phyloP scores from a whole-genome alignment of 2,888 invertebrate species.

The Ditula angustiorana region DNA sequence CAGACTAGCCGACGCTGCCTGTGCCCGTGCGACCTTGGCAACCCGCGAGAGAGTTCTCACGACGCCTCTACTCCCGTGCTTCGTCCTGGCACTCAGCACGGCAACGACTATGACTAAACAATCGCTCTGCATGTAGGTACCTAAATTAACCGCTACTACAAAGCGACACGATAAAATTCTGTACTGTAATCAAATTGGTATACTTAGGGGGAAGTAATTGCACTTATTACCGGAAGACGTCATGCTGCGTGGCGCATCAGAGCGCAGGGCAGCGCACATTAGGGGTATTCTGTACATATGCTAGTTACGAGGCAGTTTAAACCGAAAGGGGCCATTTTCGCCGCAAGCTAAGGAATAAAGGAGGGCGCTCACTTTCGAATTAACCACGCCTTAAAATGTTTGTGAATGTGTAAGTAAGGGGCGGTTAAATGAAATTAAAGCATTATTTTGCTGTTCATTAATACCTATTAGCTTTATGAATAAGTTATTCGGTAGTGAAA shows the following conservation, averaged over 20 bases:
- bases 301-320: slow-evolving; percentile 68
- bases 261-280: slow-evolving; percentile 60
- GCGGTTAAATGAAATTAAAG: slow-evolving; percentile 45
- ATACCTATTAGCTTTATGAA: slow-evolving; percentile 20
- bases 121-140: background rate
- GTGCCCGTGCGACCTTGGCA: slow-evolving; percentile 65
- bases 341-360: slow-evolving; percentile 65
- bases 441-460: slow-evolving; percentile 37
- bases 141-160: slow-evolving; percentile 13
- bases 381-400: slow-evolving; percentile 75
- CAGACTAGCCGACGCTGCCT: slow-evolving; percentile 76
- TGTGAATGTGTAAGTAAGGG: slow-evolving; percentile 54
- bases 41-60: slow-evolving; percentile 67
- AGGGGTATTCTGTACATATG: slow-evolving; percentile 70
- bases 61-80: slow-evolving; percentile 45
- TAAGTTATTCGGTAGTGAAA: slow-evolving; percentile 11
- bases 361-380: slow-evolving; percentile 67
- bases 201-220: slow-evolving; percentile 43
- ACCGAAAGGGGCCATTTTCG: slow-evolving; percentile 75
- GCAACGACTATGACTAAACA: slow-evolving; percentile 8
- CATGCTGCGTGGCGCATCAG: slow-evolving; percentile 59
- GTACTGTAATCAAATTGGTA: slow-evolving; percentile 40
- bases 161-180: slow-evolving; percentile 31
- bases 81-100: background rate
- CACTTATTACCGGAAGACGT: slow-evolving; percentile 70